Evolutionary conservation across 1,140 invertebrate genomes (phyloP).

Genomic region (Vollenhovia emeryi): DNA sequence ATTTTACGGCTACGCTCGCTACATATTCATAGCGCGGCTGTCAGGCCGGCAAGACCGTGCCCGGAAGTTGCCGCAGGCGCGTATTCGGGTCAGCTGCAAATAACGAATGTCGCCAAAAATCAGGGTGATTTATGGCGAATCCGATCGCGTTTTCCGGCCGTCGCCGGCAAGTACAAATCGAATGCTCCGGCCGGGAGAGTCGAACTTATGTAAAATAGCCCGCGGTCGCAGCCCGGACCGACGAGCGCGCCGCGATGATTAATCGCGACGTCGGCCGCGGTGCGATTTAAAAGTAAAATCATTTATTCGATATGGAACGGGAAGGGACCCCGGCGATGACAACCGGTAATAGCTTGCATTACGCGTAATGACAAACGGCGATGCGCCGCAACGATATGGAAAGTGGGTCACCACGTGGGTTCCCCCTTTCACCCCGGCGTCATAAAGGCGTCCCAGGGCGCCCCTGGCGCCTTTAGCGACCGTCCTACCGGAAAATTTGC

Average conservation of each 20-base stretch:
- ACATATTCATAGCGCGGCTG: conserved; percentile 46
- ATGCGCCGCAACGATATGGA: conserved; percentile 53
- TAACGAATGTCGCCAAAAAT: conserved; percentile 57
- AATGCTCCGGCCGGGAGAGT: conserved; percentile 8
- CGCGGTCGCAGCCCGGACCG: neutral
- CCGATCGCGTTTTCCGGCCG: conserved; percentile 48
- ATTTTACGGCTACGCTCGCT: conserved; percentile 50
- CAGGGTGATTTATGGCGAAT: conserved; percentile 44
- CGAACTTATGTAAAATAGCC: conserved; percentile 47
- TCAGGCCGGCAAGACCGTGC: neutral
- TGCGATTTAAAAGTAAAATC: conserved; percentile 57
- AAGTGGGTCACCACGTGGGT: conserved; percentile 56
- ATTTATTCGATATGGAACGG: conserved; percentile 40
- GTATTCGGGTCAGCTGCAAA: conserved; percentile 54
- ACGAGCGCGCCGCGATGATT: conserved; percentile 37
- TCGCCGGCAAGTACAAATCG: conserved; percentile 48
- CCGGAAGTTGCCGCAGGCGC: conserved; percentile 27
- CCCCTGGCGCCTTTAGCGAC: conserved; percentile 58
- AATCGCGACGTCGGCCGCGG: conserved; percentile 31
- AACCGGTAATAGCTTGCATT: conserved; percentile 59
- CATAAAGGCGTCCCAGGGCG: conserved; percentile 63
- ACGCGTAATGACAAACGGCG: conserved; percentile 60
- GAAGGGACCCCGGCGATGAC: conserved; percentile 23
- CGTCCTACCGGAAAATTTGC: conserved; percentile 66
- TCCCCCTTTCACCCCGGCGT: conserved; percentile 22